Conservation (phyloP, 2,888 invertebrate species). For the Leptopilina syphax region DNA sequence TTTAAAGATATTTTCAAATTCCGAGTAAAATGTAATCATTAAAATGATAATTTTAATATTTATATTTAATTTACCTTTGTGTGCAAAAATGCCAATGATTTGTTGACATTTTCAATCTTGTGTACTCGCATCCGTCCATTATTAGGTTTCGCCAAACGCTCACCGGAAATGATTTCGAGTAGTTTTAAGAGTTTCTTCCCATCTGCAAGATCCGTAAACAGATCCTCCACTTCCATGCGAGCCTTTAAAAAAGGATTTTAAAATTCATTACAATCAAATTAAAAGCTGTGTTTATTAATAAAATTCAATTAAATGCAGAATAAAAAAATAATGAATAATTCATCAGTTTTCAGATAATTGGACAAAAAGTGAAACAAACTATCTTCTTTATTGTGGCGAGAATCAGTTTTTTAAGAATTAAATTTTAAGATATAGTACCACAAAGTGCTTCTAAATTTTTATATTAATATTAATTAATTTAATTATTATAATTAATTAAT, state of each 20-base stretch:
- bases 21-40: neutral
- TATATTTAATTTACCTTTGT: conserved; percentile 85
- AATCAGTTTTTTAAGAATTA: too few species aligned
- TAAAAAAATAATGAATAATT: neutral
- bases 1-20: too few species aligned
- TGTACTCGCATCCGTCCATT: conserved; percentile 97
- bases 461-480: too few species aligned
- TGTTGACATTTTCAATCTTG: conserved; percentile 99
- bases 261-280: neutral
- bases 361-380: too few species aligned
- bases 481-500: too few species aligned
- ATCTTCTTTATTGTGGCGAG: too few species aligned
- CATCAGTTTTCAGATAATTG: too few species aligned
- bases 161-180: conserved; percentile 98
- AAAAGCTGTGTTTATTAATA: neutral
- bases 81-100: conserved; percentile 95
- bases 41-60: neutral
- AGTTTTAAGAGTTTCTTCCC: conserved; percentile 94
- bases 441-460: too few species aligned
- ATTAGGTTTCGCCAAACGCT: conserved; percentile 97
- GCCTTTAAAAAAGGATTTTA: conserved; percentile 81
- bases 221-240: conserved; percentile 97
- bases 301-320: neutral
- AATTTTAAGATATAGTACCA: too few species aligned
- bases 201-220: conserved; percentile 97